Percentiles rank a stretch among this genome's conserved stretches.
phyloP scores from a whole-genome alignment of 64 coral and sea anemone genomes.

The Exaiptasia diaphana region DNA sequence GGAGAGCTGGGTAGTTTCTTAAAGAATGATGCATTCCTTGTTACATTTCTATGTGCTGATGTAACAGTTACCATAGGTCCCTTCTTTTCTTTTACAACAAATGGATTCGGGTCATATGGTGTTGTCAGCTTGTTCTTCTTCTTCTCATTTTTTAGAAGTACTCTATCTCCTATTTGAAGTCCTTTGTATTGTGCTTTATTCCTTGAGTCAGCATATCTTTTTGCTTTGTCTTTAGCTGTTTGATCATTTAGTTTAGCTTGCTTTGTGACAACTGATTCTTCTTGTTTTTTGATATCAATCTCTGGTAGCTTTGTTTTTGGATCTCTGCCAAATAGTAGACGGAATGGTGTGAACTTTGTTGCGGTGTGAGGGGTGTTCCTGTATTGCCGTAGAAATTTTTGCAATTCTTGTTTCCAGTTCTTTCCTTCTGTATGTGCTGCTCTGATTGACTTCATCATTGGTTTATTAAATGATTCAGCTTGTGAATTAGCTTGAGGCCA shows the following conservation, averaged over 20 bases:
- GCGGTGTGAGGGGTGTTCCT: background rate
- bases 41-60: background rate
- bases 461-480: background rate
- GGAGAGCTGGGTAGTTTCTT: no score
- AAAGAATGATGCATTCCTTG: background rate
- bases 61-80: background rate
- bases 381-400: background rate
- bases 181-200: background rate
- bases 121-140: background rate
- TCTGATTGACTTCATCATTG: constrained; percentile 13
- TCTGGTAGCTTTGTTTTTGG: background rate
- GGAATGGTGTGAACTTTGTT: background rate
- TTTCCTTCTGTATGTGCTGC: background rate
- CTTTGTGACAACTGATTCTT: no score
- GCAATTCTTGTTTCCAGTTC: constrained; percentile 18
- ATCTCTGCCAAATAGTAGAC: background rate
- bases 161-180: background rate
- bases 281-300: background rate
- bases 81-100: background rate
- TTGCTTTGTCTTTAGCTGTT: background rate
- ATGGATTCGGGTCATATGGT: background rate
- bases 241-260: background rate
- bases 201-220: background rate
- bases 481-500: constrained; percentile 44
- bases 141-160: background rate